Conservation (phyloP, 1,140 invertebrate genomes). For the Lerema accius region DNA sequence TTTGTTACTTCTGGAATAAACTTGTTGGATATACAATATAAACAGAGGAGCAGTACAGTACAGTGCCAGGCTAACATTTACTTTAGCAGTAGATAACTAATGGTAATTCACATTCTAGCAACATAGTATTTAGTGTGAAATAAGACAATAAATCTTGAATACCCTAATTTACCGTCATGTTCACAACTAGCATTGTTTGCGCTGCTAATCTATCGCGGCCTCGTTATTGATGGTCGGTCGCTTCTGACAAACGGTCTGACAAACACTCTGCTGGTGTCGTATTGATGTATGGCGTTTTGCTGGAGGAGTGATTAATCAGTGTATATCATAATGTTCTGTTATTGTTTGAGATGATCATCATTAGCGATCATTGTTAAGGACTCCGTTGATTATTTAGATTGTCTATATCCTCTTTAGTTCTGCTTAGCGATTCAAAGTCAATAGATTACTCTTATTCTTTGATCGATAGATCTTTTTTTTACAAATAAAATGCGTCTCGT, state of each 20-base stretch:
- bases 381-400: not conserved
- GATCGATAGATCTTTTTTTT: too few relatives aligned
- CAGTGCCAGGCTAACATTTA: too few relatives aligned
- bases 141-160: slow-evolving; percentile 19
- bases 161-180: slow-evolving; percentile 11
- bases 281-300: slow-evolving; percentile 25
- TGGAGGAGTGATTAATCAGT: not conserved
- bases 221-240: slow-evolving; percentile 20
- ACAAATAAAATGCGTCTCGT: too few relatives aligned
- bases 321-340: not conserved
- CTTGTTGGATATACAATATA: too few relatives aligned
- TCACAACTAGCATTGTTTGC: slow-evolving; percentile 22
- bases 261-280: slow-evolving; percentile 24
- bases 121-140: not conserved
- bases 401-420: too few relatives aligned
- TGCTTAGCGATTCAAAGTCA: too few relatives aligned
- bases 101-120: too few relatives aligned
- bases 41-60: too few relatives aligned
- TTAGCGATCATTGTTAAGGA: not conserved
- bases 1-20: too few relatives aligned
- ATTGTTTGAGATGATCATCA: not conserved
- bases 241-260: slow-evolving; percentile 23
- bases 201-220: slow-evolving; percentile 26
- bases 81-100: too few relatives aligned
- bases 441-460: too few relatives aligned